These are phyloP conservation scores for Iselma pallidipennis DNA, from an alignment of 2,888 invertebrate genomes.

Conservation along the genomic window DNA sequence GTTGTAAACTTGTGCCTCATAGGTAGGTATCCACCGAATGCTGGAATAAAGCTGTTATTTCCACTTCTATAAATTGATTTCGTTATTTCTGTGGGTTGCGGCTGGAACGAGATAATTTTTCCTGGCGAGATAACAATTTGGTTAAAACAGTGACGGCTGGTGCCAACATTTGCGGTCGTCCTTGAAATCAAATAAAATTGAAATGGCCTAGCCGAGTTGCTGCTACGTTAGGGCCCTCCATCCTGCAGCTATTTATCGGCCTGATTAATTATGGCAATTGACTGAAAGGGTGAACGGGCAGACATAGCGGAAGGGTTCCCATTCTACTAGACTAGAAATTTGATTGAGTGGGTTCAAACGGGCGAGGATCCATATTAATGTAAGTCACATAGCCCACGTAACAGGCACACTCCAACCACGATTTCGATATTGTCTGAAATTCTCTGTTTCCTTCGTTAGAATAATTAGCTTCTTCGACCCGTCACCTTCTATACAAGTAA, in stretches of 20 bases:
- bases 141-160: not conserved
- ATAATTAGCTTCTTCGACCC: conserved; percentile 15
- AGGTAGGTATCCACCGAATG: not conserved
- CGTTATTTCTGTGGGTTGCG: not conserved
- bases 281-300: not conserved
- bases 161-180: not conserved
- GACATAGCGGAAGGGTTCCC: not conserved
- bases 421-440: not conserved
- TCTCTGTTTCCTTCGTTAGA: not conserved
- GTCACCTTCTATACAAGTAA: conserved; percentile 7
- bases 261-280: conserved; percentile 6
- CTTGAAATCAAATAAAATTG: not conserved
- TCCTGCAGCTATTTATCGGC: not conserved
- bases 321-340: not conserved
- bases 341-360: conserved; percentile 1
- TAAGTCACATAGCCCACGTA: not conserved
- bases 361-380: conserved; percentile 5
- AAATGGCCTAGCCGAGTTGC: not conserved
- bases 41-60: not conserved
- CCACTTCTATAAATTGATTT: not conserved
- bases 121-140: not conserved
- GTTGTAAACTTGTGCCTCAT: not conserved
- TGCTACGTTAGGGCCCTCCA: not conserved
- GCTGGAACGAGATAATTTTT: not conserved
- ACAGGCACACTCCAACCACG: too few species aligned